Evolutionary conservation across 2,797 vertebrate species (phyloP), one percentile per base, ranked within the genome.

Genomic region (Ctenochaetus hawaiiensis): DNA sequence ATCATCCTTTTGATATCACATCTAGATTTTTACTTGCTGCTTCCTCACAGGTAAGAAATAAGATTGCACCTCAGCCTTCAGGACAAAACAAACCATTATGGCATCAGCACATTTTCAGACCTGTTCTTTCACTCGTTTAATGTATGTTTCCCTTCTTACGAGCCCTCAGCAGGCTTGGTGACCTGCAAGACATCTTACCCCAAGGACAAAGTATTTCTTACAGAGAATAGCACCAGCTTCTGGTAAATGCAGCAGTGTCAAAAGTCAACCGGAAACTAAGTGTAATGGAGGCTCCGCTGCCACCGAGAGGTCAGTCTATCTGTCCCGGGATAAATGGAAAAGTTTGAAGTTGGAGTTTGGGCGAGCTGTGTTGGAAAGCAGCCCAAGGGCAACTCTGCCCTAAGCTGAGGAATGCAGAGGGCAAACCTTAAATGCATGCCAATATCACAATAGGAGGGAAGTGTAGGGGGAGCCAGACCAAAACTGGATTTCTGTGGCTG

Each of bases 331-430:
- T 84, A 79, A 91, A 82, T 72, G 72, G 73, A 78, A 87, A 92
- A 92, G 81, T 86, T 89, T 47, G 69, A 82, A 62, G 80, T 67
- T 68, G 73, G 66, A 84, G 72, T 85, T 85, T 79, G 26, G 67
- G 69, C 1, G 63, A 83, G 78, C 60, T 61, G 63, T 51, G 81
- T 73, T 91, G 90, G 92, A 91, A 74, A 39, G 13, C 6, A 57
- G 85, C 84, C 90, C 90, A 90, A 92, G 89, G 89, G 66, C 87
- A 77, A 70, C 72, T 72, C 47, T 75, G 73, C 51, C 34, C 47
- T 73, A 30, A 47, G 80, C 79, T 85, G 78, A 84, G 34, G 54
- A 52, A 75, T 53, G 71, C 78, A 84, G 84, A 88, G 86, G 83
- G 75, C 67, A 84, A 85, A 72, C 39, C 66, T 78, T 67, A 68